Base-by-base conservation (phyloP, 2,888 invertebrate species). In the Eurytoma adleriae region DNA sequence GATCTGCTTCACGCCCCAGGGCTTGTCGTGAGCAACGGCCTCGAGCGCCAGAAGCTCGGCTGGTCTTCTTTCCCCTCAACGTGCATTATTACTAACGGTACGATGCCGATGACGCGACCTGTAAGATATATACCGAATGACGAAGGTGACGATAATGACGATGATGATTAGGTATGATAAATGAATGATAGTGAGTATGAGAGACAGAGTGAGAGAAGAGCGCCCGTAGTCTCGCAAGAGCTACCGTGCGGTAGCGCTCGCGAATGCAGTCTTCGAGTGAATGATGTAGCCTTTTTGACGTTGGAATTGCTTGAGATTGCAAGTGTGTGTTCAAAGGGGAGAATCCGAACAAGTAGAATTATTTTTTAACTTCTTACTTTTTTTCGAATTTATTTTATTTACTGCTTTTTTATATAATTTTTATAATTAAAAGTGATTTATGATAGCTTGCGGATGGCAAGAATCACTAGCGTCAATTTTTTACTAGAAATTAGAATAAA, bases 1-100 rank as follows among this genome's bases (percentile, higher is more conserved):
- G 87, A 90, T 91, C 85, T 91, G 91, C 87, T 91, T 91, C 84
- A 91, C 91, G 85, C 91, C 91, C 27, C 91, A 91, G 84, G 91
- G 90, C 86, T 88, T 91, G 85, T 91, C 91, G 90, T 91, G 91
- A 91, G 90, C 80, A 74, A 73, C 61, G 78, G 74, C 40, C 56
- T 40, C 56, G 57, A 75, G 73, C 80, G 69, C 69, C 75, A 24
- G 24, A 72, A 56, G 68, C 62, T 56, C 56, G 69, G 72, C 73
- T 68, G 16, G 16, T 14, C 54, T 73, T 68, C 68, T 80, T 67
- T 57, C 67, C 80, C 75, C 79, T 78, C 81, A 74, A 76, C 75
- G 81, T 81, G 79, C 81, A 81, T 81, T 81, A 81, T 81, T 81
- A 81, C 66, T 79, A 76, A 73, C 75, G 72, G 50, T 73, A 82